Evolutionary conservation across 2,888 invertebrate species (phyloP).

Genomic region (Thymelicus acteon): DNA sequence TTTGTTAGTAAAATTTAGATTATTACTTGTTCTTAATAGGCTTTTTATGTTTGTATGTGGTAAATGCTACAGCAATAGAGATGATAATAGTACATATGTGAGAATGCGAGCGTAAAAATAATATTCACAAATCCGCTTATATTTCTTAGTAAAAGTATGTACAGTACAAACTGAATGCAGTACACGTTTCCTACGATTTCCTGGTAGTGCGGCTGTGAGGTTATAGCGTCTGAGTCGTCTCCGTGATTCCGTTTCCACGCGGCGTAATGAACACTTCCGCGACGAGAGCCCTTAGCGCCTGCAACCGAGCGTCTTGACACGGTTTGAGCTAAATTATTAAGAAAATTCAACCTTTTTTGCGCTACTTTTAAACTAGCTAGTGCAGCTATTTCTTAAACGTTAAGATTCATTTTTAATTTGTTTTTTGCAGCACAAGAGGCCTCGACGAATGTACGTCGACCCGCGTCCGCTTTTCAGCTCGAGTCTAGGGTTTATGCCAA

Average conservation of each 20-base stretch:
- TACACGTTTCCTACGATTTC: conserved; percentile 29
- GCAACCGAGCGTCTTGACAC: conserved; percentile 37
- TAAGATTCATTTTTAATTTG: conserved; percentile 28
- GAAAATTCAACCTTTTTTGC: conserved; percentile 31
- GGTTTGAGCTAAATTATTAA: conserved; percentile 38
- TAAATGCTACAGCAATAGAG: too few relatives aligned
- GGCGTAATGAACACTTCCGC: conserved; percentile 36
- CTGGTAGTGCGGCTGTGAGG: not conserved
- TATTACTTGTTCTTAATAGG: too few relatives aligned
- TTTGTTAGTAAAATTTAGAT: too few relatives aligned
- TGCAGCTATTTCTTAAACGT: conserved; percentile 32
- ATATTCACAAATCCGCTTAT: too few relatives aligned
- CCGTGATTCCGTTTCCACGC: conserved; percentile 16
- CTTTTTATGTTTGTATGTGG: too few relatives aligned
- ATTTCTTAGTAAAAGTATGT: too few relatives aligned
- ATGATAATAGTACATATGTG: too few relatives aligned
- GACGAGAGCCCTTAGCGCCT: conserved; percentile 23
- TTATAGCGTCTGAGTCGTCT: not conserved
- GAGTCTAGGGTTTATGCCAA: conserved; percentile 17
- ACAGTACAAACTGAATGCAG: not conserved
- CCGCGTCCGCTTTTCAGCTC: conserved; percentile 16
- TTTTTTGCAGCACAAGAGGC: conserved; percentile 24
- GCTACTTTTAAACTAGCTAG: conserved; percentile 33
- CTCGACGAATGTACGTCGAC: conserved; percentile 13
- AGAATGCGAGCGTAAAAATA: too few relatives aligned